Evolutionary conservation across 2,888 invertebrate species (phyloP).

Genomic region (Brachypterus glaber): DNA sequence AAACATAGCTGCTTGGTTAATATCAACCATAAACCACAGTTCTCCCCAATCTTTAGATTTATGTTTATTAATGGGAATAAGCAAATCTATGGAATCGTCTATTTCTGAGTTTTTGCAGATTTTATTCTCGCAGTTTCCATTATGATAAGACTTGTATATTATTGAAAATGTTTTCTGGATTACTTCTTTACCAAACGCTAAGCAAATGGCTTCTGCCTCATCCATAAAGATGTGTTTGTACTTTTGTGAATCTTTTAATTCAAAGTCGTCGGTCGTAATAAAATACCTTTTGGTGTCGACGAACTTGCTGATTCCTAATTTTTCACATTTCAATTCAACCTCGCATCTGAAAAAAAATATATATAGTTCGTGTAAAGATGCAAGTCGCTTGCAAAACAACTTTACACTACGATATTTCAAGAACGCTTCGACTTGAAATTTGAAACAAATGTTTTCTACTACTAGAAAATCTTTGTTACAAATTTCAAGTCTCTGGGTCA

Average conservation of each 20-base stretch:
- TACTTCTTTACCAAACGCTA: slow-evolving; percentile 31
- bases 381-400: too few species aligned
- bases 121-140: slow-evolving; percentile 26
- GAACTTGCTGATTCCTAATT: slow-evolving; percentile 25
- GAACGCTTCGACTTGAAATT: too few species aligned
- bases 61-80: slow-evolving; percentile 19
- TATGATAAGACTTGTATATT: slow-evolving; percentile 29
- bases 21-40: slow-evolving; percentile 38
- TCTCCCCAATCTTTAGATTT: slow-evolving; percentile 29
- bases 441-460: too few species aligned
- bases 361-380: too few species aligned
- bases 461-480: too few species aligned
- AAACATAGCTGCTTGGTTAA: slow-evolving; percentile 35
- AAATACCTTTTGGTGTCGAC: slow-evolving; percentile 34
- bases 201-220: slow-evolving; percentile 35
- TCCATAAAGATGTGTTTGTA: slow-evolving; percentile 38
- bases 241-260: slow-evolving; percentile 26
- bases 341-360: slow-evolving; percentile 24
- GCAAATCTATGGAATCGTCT: slow-evolving; percentile 13
- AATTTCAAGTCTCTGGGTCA: too few species aligned
- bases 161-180: slow-evolving; percentile 27
- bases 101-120: slow-evolving; percentile 17
- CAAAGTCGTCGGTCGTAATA: slow-evolving; percentile 30
- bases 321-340: slow-evolving; percentile 28
- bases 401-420: too few species aligned